Base-by-base conservation (phyloP, 2,888 invertebrate genomes). In the Hypomecis punctinalis region DNA sequence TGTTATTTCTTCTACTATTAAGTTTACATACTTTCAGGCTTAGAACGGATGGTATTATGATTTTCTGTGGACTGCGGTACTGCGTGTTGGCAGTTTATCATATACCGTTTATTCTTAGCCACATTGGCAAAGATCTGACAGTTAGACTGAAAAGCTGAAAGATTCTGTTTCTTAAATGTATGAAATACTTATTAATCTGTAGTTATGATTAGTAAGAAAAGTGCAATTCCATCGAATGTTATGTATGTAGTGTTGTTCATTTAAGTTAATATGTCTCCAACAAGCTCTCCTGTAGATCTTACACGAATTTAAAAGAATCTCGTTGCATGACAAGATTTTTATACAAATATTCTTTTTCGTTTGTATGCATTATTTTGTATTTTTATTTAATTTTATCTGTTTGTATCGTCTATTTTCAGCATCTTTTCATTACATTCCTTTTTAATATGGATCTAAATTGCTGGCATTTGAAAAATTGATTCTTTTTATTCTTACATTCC, bases 401-500 rank as follows among this genome's bases (percentile, higher is more conserved):
- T 6, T 48, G 37, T 35, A 9, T 58, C 11, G 3, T 40, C 33
- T 47, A 23, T 43, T 51, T 54, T 45, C 13, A n/a, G 33, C 36
- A 57, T 60, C 11, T 64, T 54, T 67, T 47, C 39, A 66, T 64
- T 67, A 69, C 73, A 73, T 73, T 73, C 73, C 73, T 68, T 51
- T 52, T 67, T 53, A 48, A 48, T 5, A 55, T 54, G 61, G 60
- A 67, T 65, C 62, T 40, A 62, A 64, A 69, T 70, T 61, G 57
- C 69, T 67, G 65, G 67, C 67, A 61, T 70, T 72, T 58, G 39
- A 49, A 53, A 62, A 71, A 55, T 55, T 66, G 35, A 65, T 71
- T 67, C 59, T 70, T 49, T 55, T 57, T 73, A 75, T 76, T 73
- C 73, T 75, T 68, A 85, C 85, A 85, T 85, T 85, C 85, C 85